Percentiles rank a stretch among this genome's conserved stretches.
phyloP scores from a whole-genome alignment of 1,140 invertebrate species.

The Luehdorfia chinensis region DNA sequence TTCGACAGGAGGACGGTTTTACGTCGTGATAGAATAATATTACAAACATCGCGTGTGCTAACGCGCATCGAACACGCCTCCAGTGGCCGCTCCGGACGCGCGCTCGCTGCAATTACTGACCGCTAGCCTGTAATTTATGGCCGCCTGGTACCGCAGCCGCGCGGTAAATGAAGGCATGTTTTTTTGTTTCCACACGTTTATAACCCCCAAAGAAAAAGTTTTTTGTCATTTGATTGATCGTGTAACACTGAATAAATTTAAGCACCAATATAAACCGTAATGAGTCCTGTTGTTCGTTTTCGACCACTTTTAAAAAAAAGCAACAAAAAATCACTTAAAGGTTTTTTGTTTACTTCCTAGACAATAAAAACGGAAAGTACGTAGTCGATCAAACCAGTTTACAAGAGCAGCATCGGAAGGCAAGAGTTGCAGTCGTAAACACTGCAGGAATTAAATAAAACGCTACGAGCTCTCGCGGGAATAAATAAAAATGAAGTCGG shows the following conservation, averaged over 20 bases:
- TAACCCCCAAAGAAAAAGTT: constrained; percentile 17
- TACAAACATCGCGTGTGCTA: constrained; percentile 30
- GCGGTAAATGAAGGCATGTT: constrained; percentile 35
- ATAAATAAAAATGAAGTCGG: constrained; percentile 28
- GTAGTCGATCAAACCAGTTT: constrained; percentile 1
- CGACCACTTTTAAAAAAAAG: not conserved
- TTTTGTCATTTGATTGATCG: constrained; percentile 19
- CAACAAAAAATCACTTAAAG: not conserved
- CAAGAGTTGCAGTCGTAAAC: constrained; percentile 19
- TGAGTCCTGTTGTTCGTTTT: too few species aligned
- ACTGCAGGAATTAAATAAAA: constrained; percentile 27
- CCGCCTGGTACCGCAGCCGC: constrained; percentile 40
- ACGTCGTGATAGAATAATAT: too few species aligned
- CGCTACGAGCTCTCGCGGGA: constrained; percentile 14
- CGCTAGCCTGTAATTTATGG: constrained; percentile 58
- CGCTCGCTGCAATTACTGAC: constrained; percentile 33
- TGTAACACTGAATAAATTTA: not conserved
- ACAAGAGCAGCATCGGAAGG: constrained; percentile 1
- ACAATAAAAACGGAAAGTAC: not conserved
- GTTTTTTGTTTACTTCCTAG: too few species aligned
- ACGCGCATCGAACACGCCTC: constrained; percentile 31
- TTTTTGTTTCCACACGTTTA: constrained; percentile 28
- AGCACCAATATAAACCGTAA: too few species aligned
- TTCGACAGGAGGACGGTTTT: too few species aligned
- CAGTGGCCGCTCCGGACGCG: not conserved